Conservation (phyloP, 2,888 invertebrate species). For the Sphecodes monilicornis region DNA sequence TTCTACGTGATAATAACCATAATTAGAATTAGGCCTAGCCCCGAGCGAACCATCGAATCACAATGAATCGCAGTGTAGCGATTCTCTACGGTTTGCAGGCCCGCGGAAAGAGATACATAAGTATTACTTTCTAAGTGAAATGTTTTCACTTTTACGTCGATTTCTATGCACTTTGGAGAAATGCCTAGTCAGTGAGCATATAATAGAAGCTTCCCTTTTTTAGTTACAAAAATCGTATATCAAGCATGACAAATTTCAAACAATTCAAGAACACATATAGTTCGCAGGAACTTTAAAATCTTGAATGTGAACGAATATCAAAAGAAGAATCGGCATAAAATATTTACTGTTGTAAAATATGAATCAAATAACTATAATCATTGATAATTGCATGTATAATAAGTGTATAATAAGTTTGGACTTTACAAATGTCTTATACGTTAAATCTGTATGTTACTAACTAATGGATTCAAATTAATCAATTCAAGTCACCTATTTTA, state of each 20-base stretch:
- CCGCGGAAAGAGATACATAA: conserved; percentile 56
- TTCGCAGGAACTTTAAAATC: background rate
- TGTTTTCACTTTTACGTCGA: conserved; percentile 69
- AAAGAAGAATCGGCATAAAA: background rate
- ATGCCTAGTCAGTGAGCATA: conserved; percentile 31
- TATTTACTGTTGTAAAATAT: background rate
- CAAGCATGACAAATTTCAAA: background rate
- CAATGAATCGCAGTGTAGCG: conserved; percentile 30
- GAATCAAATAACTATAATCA: background rate
- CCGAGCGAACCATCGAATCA: conserved; percentile 21
- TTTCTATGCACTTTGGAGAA: conserved; percentile 63
- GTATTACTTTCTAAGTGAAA: conserved; percentile 70
- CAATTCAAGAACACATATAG: background rate
- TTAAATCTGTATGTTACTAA: background rate
- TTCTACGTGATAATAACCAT: background rate
- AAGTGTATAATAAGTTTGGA: background rate
- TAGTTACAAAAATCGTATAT: background rate
- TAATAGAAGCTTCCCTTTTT: conserved; percentile 17
- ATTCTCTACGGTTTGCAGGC: conserved; percentile 41
- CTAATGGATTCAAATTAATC: background rate
- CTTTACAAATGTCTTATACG: background rate
- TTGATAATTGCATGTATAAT: background rate
- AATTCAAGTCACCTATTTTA: background rate
- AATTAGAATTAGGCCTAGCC: conserved; percentile 23
- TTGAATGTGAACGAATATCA: background rate